Percentiles rank a stretch among this genome's conserved stretches.
Evolutionary conservation across 1,140 invertebrate species (phyloP).

Genomic region (Drosophila sturtevanti): DNA sequence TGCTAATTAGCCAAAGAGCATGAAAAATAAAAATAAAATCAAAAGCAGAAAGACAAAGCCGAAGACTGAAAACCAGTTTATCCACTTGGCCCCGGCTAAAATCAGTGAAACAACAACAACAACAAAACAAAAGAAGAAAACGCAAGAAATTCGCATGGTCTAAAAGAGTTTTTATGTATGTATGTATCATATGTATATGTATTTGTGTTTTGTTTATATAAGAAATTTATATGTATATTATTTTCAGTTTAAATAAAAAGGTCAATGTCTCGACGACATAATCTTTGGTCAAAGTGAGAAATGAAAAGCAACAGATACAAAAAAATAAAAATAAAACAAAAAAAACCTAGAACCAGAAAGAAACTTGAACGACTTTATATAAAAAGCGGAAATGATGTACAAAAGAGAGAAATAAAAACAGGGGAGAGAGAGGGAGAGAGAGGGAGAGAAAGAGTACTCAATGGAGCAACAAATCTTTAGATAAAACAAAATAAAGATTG

Average conservation of each 20-base stretch:
- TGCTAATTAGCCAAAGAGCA: conserved; percentile 21
- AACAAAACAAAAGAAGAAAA: conserved; percentile 8
- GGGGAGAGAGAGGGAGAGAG: neutral
- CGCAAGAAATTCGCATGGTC: conserved; percentile 1
- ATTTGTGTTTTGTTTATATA: neutral
- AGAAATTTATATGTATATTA: conserved; percentile 9
- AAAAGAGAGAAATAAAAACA: neutral
- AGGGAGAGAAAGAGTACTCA: neutral
- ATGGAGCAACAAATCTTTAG: conserved; percentile 33
- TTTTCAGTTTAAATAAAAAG: conserved; percentile 10
- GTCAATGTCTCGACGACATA: conserved; percentile 15
- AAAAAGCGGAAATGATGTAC: conserved; percentile 1
- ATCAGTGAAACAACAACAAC: conserved; percentile 8
- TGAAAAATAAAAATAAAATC: neutral
- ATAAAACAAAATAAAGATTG: conserved; percentile 31
- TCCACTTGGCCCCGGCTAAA: conserved; percentile 14
- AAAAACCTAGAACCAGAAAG: neutral
- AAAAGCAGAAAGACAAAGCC: neutral
- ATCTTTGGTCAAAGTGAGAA: neutral
- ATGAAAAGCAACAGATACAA: neutral
- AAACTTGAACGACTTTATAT: conserved; percentile 10
- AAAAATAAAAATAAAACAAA: neutral
- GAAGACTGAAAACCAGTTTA: conserved; percentile 7
- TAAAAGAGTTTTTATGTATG: conserved; percentile 8
- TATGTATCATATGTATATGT: neutral